phyloP scores from a whole-genome alignment of 2,888 invertebrate species.

The Neuroscelio doddi region DNA sequence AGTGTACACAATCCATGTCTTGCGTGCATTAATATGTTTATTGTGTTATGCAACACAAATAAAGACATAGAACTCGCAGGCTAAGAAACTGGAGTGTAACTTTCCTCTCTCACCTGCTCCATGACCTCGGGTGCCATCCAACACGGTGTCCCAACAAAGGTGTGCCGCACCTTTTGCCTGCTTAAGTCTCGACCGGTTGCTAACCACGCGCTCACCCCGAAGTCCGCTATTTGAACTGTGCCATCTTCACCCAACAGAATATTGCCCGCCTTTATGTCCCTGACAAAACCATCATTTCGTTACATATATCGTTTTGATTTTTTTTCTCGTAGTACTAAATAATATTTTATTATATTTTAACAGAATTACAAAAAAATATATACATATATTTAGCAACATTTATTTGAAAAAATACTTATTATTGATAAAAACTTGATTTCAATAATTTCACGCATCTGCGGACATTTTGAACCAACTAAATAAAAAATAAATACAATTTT shows the following conservation, averaged over 20 bases:
- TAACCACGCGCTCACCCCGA: slow-evolving; percentile 98
- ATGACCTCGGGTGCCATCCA: slow-evolving; percentile 99
- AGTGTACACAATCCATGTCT: slow-evolving; percentile 10
- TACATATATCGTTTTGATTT: no score
- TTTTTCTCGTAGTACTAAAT: no score
- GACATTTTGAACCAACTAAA: no score
- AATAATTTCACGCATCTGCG: no score
- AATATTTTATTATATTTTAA: no score
- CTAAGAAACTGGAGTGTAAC: slow-evolving; percentile 71
- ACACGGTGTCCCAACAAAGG: slow-evolving; percentile 99
- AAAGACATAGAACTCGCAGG: slow-evolving; percentile 63
- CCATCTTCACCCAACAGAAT: slow-evolving; percentile 97
- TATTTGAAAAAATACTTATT: no score
- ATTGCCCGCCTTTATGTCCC: slow-evolving; percentile 98
- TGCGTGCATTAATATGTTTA: slow-evolving; percentile 39
- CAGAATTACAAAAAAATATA: no score
- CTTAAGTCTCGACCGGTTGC: slow-evolving; percentile 95
- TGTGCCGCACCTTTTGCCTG: slow-evolving; percentile 95
- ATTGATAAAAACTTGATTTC: no score
- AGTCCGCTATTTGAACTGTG: slow-evolving; percentile 98
- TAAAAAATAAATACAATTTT: no score
- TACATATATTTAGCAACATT: no score
- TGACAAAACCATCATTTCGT: slow-evolving; percentile 60
- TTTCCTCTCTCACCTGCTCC: slow-evolving; percentile 85
- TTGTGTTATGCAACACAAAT: slow-evolving; percentile 24